Conservation (phyloP, 2,888 invertebrate species). For the Drosophila anceps region DNA sequence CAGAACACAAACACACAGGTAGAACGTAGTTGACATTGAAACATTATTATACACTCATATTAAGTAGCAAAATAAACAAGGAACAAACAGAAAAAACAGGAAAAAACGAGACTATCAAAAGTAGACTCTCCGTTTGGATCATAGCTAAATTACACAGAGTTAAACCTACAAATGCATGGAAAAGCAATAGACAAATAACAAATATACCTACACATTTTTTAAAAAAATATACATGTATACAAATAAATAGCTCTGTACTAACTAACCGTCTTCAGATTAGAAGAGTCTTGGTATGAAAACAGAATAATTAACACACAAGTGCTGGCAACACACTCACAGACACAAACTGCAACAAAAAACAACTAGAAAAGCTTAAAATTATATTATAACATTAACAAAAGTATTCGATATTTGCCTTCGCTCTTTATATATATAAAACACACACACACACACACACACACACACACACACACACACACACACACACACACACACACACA, state of each 20-base stretch:
- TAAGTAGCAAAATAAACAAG: constrained; percentile 44
- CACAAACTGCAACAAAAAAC: constrained; percentile 66
- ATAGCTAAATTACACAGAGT: constrained; percentile 38
- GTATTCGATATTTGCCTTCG: constrained; percentile 80
- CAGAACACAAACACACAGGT: constrained; percentile 26
- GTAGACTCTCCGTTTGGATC: constrained; percentile 6
- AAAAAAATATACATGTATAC: constrained; percentile 7
- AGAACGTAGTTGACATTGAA: constrained; percentile 39
- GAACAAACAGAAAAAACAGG: constrained; percentile 4
- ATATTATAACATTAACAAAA: constrained; percentile 63
- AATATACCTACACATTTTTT: constrained; percentile 13
- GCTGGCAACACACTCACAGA: constrained; percentile 22
- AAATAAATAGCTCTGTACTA: constrained; percentile 8
- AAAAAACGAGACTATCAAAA: constrained; percentile 9
- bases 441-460: too few species aligned
- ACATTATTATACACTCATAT: constrained; percentile 55
- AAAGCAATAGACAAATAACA: constrained; percentile 61
- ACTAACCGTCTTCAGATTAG: constrained; percentile 25
- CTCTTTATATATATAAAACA: constrained; percentile 71
- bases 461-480: too few species aligned
- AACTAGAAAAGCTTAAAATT: constrained; percentile 48
- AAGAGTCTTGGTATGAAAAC: constrained; percentile 25
- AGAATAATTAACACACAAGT: constrained; percentile 10
- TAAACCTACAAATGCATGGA: constrained; percentile 27
- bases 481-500: too few species aligned